Evolutionary conservation across 2,797 vertebrate genomes (phyloP).

Genomic region (Sternarchorhynchus goeldii): DNA sequence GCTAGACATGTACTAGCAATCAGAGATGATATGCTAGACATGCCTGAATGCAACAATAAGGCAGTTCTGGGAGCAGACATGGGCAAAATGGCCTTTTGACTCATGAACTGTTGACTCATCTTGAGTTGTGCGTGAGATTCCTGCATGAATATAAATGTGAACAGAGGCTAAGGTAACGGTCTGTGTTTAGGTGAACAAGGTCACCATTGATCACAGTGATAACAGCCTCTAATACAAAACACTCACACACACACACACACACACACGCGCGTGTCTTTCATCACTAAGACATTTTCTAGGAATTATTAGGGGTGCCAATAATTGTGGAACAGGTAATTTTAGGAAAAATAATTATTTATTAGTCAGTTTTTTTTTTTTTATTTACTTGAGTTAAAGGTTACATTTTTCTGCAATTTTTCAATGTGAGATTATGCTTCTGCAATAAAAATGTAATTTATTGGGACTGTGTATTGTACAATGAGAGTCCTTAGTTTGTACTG

Average conservation of each 20-base stretch:
- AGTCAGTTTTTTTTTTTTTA: no score
- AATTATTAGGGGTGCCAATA: no score
- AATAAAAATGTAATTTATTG: no score
- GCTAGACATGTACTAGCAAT: not conserved
- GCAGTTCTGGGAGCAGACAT: conserved; percentile 2
- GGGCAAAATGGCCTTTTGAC: conserved; percentile 17
- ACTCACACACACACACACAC: not conserved
- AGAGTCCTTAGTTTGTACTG: no score
- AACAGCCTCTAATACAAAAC: not conserved
- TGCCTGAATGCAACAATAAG: not conserved
- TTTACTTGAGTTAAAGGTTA: no score
- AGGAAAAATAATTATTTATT: no score
- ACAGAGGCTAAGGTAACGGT: not conserved
- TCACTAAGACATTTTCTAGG: not conserved
- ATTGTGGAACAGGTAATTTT: no score
- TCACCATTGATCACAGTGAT: conserved; percentile 23
- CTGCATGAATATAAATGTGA: conserved; percentile 4
- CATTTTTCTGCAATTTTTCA: no score
- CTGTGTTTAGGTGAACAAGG: not conserved
- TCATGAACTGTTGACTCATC: conserved; percentile 18
- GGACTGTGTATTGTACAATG: no score
- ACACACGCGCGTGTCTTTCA: not conserved
- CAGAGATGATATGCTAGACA: conserved; percentile 9
- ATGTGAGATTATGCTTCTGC: no score
- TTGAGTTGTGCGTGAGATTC: conserved; percentile 4